A percentile compares a stretch with the other conserved stretches of the same genome.
These are phyloP conservation scores for Junco hyemalis DNA, from an alignment of 2,113 vertebrate species.

Conservation along the genomic window DNA sequence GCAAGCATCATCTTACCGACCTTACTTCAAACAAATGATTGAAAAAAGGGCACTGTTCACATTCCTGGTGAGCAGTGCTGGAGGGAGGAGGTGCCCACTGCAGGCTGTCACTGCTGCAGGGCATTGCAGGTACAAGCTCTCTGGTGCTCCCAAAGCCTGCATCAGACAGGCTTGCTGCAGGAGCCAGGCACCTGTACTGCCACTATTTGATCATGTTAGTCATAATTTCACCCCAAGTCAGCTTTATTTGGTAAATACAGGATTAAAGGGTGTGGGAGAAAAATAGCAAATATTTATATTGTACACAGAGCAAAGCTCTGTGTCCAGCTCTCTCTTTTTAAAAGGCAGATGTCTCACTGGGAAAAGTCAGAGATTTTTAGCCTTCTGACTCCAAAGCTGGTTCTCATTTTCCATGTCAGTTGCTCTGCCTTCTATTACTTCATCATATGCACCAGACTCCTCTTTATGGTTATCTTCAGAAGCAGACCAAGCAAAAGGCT, in stretches of 20 bases:
- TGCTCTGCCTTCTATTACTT: neutral
- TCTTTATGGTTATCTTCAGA: neutral
- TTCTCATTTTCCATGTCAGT: neutral
- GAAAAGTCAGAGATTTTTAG: neutral
- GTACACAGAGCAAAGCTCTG: neutral
- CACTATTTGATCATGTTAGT: neutral
- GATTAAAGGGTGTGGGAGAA: neutral
- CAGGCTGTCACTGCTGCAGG: neutral
- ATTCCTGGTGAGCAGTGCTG: neutral
- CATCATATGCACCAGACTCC: neutral
- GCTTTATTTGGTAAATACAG: constrained; percentile 24
- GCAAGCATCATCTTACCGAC: neutral
- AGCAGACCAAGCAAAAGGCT: neutral
- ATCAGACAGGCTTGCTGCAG: neutral
- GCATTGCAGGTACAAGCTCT: neutral
- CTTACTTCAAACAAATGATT: neutral
- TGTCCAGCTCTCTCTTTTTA: neutral
- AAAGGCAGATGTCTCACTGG: neutral
- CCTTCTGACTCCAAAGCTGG: neutral
- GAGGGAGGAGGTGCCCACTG: neutral
- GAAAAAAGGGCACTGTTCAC: neutral
- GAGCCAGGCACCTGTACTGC: neutral
- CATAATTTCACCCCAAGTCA: neutral
- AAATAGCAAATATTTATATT: neutral
- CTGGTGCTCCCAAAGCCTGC: neutral